Conservation (phyloP, 2,113 vertebrate species). For the Apistogramma diplotaenia region DNA sequence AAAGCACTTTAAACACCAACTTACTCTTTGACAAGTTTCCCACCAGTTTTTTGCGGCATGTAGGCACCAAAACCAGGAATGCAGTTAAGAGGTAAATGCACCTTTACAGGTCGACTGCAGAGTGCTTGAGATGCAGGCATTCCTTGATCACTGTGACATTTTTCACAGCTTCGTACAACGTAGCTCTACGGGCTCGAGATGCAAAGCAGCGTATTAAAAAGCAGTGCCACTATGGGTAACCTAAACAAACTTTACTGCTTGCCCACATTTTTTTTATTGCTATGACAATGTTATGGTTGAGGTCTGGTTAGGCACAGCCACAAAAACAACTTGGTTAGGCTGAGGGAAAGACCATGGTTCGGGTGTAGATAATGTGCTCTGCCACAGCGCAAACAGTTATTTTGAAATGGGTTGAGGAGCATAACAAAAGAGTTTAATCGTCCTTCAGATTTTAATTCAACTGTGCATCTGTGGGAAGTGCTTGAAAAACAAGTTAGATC, state of each 20-base stretch:
- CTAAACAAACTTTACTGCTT: background rate
- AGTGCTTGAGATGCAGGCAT: background rate
- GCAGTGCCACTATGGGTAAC: background rate
- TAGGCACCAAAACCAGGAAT: too few species aligned
- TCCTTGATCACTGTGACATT: rapidly evolving
- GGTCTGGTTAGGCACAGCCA: background rate
- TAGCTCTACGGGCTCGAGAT: background rate
- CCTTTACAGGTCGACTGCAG: background rate
- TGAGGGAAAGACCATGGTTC: background rate
- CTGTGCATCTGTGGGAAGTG: too few species aligned
- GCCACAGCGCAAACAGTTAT: background rate
- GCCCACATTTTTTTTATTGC: background rate
- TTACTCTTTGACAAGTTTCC: background rate
- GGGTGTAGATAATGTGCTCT: background rate
- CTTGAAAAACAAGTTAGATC: background rate
- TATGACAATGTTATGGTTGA: background rate
- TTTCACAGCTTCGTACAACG: background rate
- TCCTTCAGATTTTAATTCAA: background rate
- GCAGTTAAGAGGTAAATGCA: background rate
- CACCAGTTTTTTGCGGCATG: too few species aligned
- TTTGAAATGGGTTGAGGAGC: background rate
- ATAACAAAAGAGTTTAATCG: background rate
- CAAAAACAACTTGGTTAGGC: background rate
- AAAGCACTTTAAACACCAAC: background rate
- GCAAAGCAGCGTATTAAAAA: background rate